These are phyloP conservation scores for Oopsacas minuta DNA, from an alignment of 37 sponge, comb jelly and placozoan species.

Conservation along the genomic window DNA sequence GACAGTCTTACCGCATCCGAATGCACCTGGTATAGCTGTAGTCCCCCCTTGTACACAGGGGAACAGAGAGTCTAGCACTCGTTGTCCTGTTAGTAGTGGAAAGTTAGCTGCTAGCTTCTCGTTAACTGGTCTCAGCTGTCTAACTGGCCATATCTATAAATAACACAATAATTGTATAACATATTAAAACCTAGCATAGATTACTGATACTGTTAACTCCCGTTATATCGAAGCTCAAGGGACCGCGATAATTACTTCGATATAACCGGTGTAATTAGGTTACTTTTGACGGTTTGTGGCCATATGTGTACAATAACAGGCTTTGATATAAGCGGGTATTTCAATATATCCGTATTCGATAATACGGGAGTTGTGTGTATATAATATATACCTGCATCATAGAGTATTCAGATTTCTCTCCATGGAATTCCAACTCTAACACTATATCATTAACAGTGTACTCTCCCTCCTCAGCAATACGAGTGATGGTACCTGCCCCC, in stretches of 20 bases:
- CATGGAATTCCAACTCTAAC: slow-evolving; percentile 87
- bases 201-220: no score
- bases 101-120: slow-evolving; percentile 94
- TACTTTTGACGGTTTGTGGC: no score
- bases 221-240: no score
- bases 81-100: slow-evolving; percentile 92
- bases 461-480: slow-evolving; percentile 69
- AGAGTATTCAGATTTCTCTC: slow-evolving; percentile 59
- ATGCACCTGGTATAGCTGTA: slow-evolving; percentile 97
- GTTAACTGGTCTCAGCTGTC: slow-evolving; percentile 74
- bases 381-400: slow-evolving; percentile 75
- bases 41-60: slow-evolving; percentile 99
- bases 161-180: not conserved
- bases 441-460: slow-evolving; percentile 75
- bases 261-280: no score
- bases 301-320: not conserved
- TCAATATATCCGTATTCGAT: no score
- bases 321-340: not conserved
- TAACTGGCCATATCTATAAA: slow-evolving; percentile 90
- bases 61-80: slow-evolving; percentile 96
- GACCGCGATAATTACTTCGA: no score
- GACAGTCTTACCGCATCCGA: slow-evolving; percentile 99
- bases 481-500: slow-evolving; percentile 71
- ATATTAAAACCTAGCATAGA: not conserved
- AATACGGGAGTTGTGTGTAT: not conserved